phyloP scores from a whole-genome alignment of 2,888 invertebrate genomes.

The Cheilosia vernalis region DNA sequence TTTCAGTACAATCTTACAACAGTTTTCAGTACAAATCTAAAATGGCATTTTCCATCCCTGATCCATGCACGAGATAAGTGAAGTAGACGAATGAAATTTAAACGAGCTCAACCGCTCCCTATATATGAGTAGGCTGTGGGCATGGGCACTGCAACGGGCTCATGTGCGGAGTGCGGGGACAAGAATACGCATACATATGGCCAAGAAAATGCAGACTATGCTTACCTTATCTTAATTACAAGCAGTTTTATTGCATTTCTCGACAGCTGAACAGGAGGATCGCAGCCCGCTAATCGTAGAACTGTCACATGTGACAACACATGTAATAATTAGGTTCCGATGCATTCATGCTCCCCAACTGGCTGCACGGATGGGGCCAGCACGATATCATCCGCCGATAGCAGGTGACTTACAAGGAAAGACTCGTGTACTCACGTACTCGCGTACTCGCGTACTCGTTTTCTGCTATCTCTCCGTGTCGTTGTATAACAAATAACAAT shows the following conservation, averaged over 20 bases:
- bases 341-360: constrained; percentile 24
- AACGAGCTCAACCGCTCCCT: constrained; percentile 69
- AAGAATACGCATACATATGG: constrained; percentile 14
- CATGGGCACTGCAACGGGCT: not conserved
- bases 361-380: constrained; percentile 12
- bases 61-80: constrained; percentile 73
- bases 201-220: constrained; percentile 70
- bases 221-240: constrained; percentile 77
- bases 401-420: constrained; percentile 60
- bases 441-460: constrained; percentile 11
- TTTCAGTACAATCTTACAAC: too few relatives aligned
- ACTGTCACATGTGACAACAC: constrained; percentile 70
- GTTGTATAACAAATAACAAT: constrained; percentile 54
- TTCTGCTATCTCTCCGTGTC: constrained; percentile 27
- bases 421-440: constrained; percentile 5
- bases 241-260: constrained; percentile 77
- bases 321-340: constrained; percentile 68
- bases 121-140: too few relatives aligned
- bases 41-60: too few relatives aligned
- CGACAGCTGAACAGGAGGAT: constrained; percentile 76
- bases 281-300: constrained; percentile 62
- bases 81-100: constrained; percentile 75
- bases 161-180: constrained; percentile 18
- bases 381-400: constrained; percentile 16
- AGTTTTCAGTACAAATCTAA: too few relatives aligned